These are phyloP conservation scores for Chrysolina oricalcia DNA, from an alignment of 2,888 invertebrate genomes.

Conservation along the genomic window DNA sequence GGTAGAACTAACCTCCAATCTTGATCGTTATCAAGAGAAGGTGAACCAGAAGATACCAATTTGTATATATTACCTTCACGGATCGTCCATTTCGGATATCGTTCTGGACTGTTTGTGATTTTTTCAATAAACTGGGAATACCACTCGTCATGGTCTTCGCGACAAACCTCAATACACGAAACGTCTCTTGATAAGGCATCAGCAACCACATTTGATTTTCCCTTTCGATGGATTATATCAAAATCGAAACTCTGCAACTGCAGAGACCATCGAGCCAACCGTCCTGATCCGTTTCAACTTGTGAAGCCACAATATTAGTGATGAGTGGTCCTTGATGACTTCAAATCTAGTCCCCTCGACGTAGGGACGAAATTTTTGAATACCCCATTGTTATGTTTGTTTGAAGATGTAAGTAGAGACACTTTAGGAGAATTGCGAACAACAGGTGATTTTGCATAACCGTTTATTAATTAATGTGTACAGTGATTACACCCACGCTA, in stretches of 20 bases:
- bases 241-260: conserved; percentile 39
- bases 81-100: not conserved
- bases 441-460: too few species aligned
- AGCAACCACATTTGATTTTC: conserved; percentile 35
- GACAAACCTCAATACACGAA: not conserved
- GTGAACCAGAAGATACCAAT: too few species aligned
- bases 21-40: not conserved
- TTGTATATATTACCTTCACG: not conserved
- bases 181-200: conserved; percentile 24
- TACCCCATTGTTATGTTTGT: too few species aligned
- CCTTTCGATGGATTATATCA: conserved; percentile 39
- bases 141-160: not conserved
- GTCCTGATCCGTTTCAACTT: too few species aligned
- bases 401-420: too few species aligned
- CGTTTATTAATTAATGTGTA: too few species aligned
- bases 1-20: conserved; percentile 8
- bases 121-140: not conserved
- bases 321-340: too few species aligned
- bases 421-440: too few species aligned
- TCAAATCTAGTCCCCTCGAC: too few species aligned
- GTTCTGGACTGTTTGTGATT: not conserved
- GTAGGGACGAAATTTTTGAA: too few species aligned
- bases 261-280: conserved; percentile 44
- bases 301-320: too few species aligned
- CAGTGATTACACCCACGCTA: too few species aligned